Evolutionary conservation across 2,797 vertebrate genomes (phyloP).

Genomic region (Numenius phaeopus): DNA sequence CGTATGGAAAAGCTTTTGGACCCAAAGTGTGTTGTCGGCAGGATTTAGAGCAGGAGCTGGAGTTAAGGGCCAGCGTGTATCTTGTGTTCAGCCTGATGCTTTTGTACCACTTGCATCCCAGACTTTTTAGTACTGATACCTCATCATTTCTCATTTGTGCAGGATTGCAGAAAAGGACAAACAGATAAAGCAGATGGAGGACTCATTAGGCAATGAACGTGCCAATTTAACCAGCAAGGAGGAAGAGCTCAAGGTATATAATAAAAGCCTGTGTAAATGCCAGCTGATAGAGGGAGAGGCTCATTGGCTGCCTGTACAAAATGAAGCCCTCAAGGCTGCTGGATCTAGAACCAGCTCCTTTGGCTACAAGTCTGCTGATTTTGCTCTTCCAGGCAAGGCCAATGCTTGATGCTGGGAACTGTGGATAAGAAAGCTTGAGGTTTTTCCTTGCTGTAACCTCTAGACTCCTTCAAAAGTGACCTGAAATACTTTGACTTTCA

Average conservation of each 20-base stretch:
- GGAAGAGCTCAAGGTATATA: constrained; percentile 95
- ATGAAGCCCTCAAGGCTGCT: neutral
- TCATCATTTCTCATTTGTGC: constrained; percentile 10
- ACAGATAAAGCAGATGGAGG: constrained; percentile 93
- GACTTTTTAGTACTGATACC: neutral
- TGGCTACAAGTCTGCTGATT: neutral
- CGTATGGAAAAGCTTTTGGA: neutral
- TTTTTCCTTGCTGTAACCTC: neutral
- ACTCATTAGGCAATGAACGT: constrained; percentile 91
- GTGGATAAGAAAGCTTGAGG: neutral
- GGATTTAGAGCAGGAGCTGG: neutral
- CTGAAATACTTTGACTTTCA: neutral
- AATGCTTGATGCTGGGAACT: neutral
- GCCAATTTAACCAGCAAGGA: constrained; percentile 90
- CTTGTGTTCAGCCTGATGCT: neutral
- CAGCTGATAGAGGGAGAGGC: neutral
- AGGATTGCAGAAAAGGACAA: constrained; percentile 96
- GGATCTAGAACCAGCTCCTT: neutral
- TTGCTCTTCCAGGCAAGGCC: neutral
- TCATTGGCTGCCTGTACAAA: neutral
- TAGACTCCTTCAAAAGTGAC: neutral
- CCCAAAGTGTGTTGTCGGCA: neutral
- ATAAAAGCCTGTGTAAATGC: neutral
- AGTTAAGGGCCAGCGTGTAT: neutral
- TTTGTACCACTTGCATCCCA: neutral